These are phyloP conservation scores for Zoroaster sp. DNA, from an alignment of 53 echinoderm and acorn worm genomes.

Conservation along the genomic window DNA sequence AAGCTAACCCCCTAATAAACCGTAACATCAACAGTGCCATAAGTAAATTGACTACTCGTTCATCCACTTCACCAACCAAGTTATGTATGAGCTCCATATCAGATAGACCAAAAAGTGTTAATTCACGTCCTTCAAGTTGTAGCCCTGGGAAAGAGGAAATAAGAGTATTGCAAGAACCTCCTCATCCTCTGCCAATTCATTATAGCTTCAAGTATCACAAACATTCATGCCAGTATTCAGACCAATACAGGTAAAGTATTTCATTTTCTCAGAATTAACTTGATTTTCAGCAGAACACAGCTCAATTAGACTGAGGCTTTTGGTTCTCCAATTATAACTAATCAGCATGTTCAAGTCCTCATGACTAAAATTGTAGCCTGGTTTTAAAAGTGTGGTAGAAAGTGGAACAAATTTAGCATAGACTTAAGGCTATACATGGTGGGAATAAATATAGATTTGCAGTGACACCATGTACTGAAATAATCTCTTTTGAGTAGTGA, in stretches of 20 bases:
- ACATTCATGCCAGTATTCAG: slow-evolving; percentile 64
- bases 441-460: no score
- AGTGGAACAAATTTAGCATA: no score
- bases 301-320: no score
- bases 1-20: not conserved
- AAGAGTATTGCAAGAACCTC: slow-evolving; percentile 34
- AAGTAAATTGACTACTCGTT: not conserved
- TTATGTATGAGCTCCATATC: slow-evolving; percentile 2
- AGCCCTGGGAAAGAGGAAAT: not conserved
- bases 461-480: no score
- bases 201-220: slow-evolving; percentile 78
- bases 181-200: slow-evolving; percentile 43
- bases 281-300: not conserved
- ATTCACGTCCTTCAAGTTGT: not conserved
- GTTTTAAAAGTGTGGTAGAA: no score
- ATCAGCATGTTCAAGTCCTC: no score
- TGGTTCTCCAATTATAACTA: no score
- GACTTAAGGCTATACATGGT: no score
- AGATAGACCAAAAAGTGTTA: slow-evolving; percentile 7
- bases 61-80: slow-evolving; percentile 11
- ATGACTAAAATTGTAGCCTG: no score
- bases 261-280: not conserved
- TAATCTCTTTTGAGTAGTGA: no score
- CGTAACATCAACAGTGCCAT: not conserved
- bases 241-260: slow-evolving; percentile 70